phyloP scores from a whole-genome alignment of 2,113 vertebrate genomes.

The Arizona elegans region DNA sequence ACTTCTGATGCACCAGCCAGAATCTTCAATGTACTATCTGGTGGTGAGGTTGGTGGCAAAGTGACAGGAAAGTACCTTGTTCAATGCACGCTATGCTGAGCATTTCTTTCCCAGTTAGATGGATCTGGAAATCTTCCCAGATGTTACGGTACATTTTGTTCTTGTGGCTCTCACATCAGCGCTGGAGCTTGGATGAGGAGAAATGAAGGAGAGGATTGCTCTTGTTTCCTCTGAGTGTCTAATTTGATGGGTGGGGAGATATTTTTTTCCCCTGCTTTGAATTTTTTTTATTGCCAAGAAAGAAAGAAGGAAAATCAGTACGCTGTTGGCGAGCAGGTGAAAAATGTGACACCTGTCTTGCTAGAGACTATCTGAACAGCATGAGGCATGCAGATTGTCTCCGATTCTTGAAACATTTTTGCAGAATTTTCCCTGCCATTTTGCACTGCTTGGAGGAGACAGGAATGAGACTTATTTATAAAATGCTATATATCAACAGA shows the following conservation, averaged over 20 bases:
- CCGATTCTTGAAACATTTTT: neutral
- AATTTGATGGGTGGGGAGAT: accelerated
- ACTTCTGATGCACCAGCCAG: neutral
- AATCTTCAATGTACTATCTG: accelerated
- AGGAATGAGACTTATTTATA: neutral
- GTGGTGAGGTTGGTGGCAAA: neutral
- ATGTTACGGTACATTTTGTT: neutral
- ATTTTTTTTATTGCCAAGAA: neutral
- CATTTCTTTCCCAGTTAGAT: accelerated
- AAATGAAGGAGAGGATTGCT: neutral
- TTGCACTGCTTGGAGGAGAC: accelerated
- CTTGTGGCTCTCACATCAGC: neutral
- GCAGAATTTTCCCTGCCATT: accelerated
- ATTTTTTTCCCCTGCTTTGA: neutral
- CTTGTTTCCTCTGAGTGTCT: neutral
- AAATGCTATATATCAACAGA: accelerated
- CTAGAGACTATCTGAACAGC: neutral
- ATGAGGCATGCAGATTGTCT: neutral
- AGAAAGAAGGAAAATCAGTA: neutral
- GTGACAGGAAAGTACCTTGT: neutral
- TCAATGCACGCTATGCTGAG: accelerated
- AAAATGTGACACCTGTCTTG: neutral
- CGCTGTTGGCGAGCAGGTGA: neutral
- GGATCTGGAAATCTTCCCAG: slow-evolving; percentile 11
- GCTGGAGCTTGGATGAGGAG: neutral